Evolutionary conservation across 2,797 vertebrate genomes (phyloP), one percentile per base, ranked within the genome.

Genomic region (Lepus oiostolus): DNA sequence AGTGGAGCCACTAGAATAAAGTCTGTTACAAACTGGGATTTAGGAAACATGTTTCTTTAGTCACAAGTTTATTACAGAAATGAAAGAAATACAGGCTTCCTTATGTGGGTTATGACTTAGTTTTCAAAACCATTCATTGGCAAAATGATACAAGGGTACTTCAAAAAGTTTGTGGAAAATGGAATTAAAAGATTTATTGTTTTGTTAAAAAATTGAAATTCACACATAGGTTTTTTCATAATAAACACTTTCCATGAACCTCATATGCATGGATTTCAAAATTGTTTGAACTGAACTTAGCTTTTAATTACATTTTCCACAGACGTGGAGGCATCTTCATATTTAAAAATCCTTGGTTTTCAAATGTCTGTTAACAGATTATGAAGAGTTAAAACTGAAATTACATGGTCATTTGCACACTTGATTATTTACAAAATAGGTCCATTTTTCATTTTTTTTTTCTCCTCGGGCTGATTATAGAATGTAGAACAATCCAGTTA

Each of bases 271-370:
- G 42, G 42, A 47, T 47, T 47, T 47, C 42, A 47, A 47, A 47
- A 47, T 47, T 47, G 42, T 47, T 47, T 47, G 42, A 47, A 47
- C 42, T 47, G 9, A 47, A 47, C 8, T 16, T 58, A 58, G 19
- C 14, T 58, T 58, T 58, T 58, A 17, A 17, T 58, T 58, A 16
- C 19, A 58, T 58, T 21, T 47, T 58, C 54, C 54, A 58, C 54
- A 58, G 14, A 58, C 54, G 4, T 58, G 16, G 17, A 58, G 54
- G 54, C 7, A 58, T 21, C 19, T 19, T 58, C 54, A 58, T 72
- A 5, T 63, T 84, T 75, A 74, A 91, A 93, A 84, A 74, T 52
- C 16, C 21, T 81, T 30, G 32, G 87, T 95, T 94, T 26, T 94
- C 9, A n/a, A 10, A 24, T 1, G 4, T 88, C 38, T 12, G 2